Evolutionary conservation across 1,140 invertebrate genomes (phyloP), one percentile per base, ranked within the genome.

Genomic region (Zaprionus capensis): DNA sequence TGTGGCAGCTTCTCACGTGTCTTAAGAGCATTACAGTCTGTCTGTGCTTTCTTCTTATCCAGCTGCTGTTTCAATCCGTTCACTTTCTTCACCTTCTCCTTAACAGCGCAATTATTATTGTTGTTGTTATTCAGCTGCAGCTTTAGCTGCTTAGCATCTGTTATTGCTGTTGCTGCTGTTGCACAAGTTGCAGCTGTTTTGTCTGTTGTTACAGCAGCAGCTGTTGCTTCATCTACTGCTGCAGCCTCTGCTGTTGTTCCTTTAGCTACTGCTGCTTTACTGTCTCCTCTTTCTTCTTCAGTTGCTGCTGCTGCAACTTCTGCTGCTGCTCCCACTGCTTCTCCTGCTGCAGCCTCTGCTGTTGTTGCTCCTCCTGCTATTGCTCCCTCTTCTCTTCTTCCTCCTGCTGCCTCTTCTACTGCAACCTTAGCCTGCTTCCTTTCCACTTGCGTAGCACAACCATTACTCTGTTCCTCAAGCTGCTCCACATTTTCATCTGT

Each of bases 21-120:
- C 38, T 44, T 44, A 0, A n/a, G 15, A 2, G n/a, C n/a, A 44
- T 44, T 17, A 44, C 15, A 17, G 2, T 6, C 41, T 44, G 56
- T 3, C 15, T 28, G 17, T 3, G 22, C 12, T 17, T 63, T 55
- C 26, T 44, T 61, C 15, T 57, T 51, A 20, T 15, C 44, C 36
- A 28, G 55, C 9, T 76, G 67, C 20, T 61, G 67, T 15, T 61
- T 78, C 5, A 90, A 49, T 31, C 84, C 84, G 56, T 87, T 90
- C 4, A 85, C 58, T 38, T 87, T 90, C 20, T 49, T 34, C 11
- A 15, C 12, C 26, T 41, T 41, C 34, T 41, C n/a, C 4, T 58
- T 44, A 14, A 12, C 17, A 46, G 26, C 15, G 41, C 1, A 46
- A 41, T n/a, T 34, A 26, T 46, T 31, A 26, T 5, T 46, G 36